Base-by-base conservation (phyloP, 2,797 vertebrate genomes). In the Aldrovandia affinis region DNA sequence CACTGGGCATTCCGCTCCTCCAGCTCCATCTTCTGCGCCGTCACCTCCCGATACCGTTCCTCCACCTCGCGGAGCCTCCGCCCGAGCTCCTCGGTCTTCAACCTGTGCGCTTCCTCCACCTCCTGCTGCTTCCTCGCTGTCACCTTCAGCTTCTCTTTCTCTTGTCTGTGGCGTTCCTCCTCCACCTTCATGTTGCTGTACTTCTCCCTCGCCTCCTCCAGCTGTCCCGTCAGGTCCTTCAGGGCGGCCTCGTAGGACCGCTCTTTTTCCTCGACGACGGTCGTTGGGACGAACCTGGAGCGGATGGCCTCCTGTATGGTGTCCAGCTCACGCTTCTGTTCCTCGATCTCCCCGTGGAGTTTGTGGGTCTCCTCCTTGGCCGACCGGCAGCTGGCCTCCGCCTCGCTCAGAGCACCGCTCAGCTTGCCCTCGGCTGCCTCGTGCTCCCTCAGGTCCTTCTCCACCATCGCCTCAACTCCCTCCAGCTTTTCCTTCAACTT, bases 221-320 rank as follows among this genome's bases (percentile, higher is more conserved):
- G 85, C 86, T 94, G 95, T 0, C 86, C 92, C 2, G 88, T 93
- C 7, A 99, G 70, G 5, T 96, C 96, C 78, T 91, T 91, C 86
- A 97, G 87, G 0, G 90, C 89, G 30, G 89, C 87, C 12, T 94
- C 94, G 25, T 96, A 96, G 42, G 91, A 90, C 54, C 89, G 94
- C 36, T 98, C 97, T 39, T 95, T 96, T 80, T 97, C 97, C 89
- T 97, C 92, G 0, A 96, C 87, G 20, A 91, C 93, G 36, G 92
- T 88, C 39, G 97, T 84, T 0, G 97, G 97, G 15, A 98, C 93
- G 0, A 98, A 99, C 85, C 95, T 98, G 0, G 96, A 95, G 85
- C 94, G 93, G 86, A 99, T 97, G 55, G 97, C 98, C 73, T 97
- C 96, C 2, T 99, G 97, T 77, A 99, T 97, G 0, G 96, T 97